These are phyloP conservation scores for Halichoerus grypus DNA, from an alignment of 2,113 vertebrate species.

Conservation along the genomic window DNA sequence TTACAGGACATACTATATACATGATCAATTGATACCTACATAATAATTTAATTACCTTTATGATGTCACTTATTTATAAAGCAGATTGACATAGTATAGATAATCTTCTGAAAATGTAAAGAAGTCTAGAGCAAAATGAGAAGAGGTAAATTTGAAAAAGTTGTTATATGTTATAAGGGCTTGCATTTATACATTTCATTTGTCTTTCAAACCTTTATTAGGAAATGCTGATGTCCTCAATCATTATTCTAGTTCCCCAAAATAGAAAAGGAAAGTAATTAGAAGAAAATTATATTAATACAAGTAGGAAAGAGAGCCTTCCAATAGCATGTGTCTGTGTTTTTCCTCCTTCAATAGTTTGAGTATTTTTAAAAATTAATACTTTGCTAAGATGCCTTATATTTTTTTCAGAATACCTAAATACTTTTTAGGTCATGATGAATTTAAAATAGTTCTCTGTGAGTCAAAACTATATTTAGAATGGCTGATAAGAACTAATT, in stretches of 20 bases:
- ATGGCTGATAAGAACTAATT: conserved; percentile 63
- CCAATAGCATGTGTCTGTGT: not conserved
- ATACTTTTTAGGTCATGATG: conserved; percentile 51
- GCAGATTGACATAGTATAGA: conserved; percentile 17
- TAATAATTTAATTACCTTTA: conserved; percentile 43
- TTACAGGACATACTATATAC: not conserved
- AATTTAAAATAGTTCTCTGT: conserved; percentile 68
- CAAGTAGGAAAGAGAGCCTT: conserved; percentile 55
- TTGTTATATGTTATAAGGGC: not conserved
- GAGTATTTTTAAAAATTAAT: conserved; percentile 55
- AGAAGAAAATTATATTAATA: conserved; percentile 57
- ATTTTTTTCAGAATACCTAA: conserved; percentile 57
- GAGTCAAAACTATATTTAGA: conserved; percentile 64
- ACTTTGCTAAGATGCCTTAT: conserved; percentile 11
- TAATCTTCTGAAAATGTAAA: conserved; percentile 56
- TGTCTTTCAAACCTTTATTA: conserved; percentile 65
- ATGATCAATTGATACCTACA: conserved; percentile 29
- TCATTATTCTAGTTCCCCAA: conserved; percentile 62
- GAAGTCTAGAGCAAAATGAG: not conserved
- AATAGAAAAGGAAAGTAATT: conserved; percentile 56
- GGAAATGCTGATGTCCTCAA: conserved; percentile 40
- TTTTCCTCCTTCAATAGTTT: conserved; percentile 64
- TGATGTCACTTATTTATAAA: conserved; percentile 47
- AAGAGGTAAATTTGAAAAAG: conserved; percentile 11
- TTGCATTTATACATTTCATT: conserved; percentile 2